Percentiles rank a stretch among this genome's conserved stretches.
Evolutionary conservation across 2,113 vertebrate genomes (phyloP).

Genomic region (Nyctibius bracteatus): DNA sequence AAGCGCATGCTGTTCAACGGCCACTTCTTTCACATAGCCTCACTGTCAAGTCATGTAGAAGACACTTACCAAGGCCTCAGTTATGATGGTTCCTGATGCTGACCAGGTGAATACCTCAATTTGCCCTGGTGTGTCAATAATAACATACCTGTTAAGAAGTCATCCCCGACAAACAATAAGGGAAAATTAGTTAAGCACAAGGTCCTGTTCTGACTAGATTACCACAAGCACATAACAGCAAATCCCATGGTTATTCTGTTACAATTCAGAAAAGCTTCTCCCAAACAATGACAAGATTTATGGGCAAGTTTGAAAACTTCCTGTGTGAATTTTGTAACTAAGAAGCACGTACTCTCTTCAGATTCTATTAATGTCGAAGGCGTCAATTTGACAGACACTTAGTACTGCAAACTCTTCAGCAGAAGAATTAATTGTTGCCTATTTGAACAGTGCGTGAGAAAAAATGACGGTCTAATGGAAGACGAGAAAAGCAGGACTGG

Average conservation of each 20-base stretch:
- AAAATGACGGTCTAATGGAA: background rate
- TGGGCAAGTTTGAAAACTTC: background rate
- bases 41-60: background rate
- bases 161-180: background rate
- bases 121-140: constrained; percentile 97
- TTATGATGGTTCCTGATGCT: constrained; percentile 96
- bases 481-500: background rate
- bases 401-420: background rate
- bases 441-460: background rate
- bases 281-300: background rate
- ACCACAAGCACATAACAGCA: background rate
- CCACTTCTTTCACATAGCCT: background rate
- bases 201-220: background rate
- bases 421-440: background rate
- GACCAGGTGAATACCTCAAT: constrained; percentile 99
- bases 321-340: background rate
- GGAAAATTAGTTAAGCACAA: background rate
- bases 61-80: constrained; percentile 86
- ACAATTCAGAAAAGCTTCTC: background rate
- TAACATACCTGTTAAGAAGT: constrained; percentile 80
- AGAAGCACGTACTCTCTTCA: background rate
- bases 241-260: background rate
- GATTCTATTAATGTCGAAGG: background rate
- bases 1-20: background rate
- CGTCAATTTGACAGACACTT: background rate